Percentiles rank a stretch among this genome's conserved stretches.
phyloP scores from a whole-genome alignment of 2,888 invertebrate species.

The Agriotes lineatus region DNA sequence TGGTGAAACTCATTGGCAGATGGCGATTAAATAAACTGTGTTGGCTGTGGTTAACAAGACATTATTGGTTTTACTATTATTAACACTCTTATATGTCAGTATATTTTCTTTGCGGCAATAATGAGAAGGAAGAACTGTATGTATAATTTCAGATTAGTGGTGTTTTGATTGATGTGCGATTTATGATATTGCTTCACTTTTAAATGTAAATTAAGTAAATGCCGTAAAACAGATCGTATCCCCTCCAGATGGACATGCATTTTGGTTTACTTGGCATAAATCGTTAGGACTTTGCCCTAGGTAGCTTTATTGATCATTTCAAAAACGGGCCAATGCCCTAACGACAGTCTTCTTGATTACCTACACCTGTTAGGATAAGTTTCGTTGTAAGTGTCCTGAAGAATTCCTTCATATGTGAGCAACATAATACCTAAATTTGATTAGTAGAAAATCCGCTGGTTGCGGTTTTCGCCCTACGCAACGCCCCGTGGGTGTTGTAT shows the following conservation, averaged over 20 bases:
- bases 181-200: background rate
- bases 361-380: background rate
- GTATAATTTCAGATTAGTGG: no score
- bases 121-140: background rate
- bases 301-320: no score
- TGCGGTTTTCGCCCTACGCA: constrained; percentile 3
- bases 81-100: background rate
- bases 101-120: background rate
- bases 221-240: no score
- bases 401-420: background rate
- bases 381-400: background rate
- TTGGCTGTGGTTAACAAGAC: background rate
- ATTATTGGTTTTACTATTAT: background rate
- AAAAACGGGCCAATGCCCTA: no score
- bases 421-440: background rate
- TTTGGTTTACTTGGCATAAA: no score
- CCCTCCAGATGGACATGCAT: no score
- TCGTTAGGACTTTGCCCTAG: no score
- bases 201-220: no score
- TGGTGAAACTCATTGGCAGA: no score
- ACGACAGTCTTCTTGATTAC: no score
- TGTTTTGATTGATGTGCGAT: no score
- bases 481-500: constrained; percentile 6
- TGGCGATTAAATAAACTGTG: background rate
- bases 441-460: constrained; percentile 1